A percentile compares a stretch with the other conserved stretches of the same genome.
These are phyloP conservation scores for human (Homo sapiens) DNA, from an alignment of 2,113 vertebrate genomes.

Conservation along the genomic window GRCh38 chrY:2963001-2963500, in stretches of 20 bases:
- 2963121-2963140: background rate
- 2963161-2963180: background rate
- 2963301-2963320: background rate
- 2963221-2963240: background rate
- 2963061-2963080: background rate
- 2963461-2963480: background rate
- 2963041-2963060: background rate
- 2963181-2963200: background rate
- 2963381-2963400: background rate
- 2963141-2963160: background rate
- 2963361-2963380: background rate
- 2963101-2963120: background rate
- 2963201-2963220: background rate
- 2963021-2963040: background rate
- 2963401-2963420: background rate
- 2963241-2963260: background rate
- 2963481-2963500: background rate
- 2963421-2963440: background rate
- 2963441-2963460: background rate
- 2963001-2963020: accelerated
- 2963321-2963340: background rate
- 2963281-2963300: background rate
- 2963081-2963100: background rate
- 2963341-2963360: background rate
- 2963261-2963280: background rate